Percentiles rank a stretch among this genome's conserved stretches.
Evolutionary conservation across 2,888 invertebrate species (phyloP).

Genomic region (Bruchidius siliquastri): DNA sequence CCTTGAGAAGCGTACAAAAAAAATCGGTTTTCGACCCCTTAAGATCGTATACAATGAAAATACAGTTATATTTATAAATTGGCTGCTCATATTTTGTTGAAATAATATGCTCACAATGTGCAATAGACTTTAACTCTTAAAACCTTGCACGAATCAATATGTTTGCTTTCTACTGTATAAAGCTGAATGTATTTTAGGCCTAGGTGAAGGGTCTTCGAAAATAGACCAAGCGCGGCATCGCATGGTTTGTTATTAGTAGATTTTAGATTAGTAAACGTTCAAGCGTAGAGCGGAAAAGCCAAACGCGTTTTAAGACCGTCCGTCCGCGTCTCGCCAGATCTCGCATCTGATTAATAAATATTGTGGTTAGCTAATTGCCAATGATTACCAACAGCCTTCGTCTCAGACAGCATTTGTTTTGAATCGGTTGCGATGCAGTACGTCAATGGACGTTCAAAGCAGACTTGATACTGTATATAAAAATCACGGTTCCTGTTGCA

Average conservation of each 20-base stretch:
- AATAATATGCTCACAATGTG: too few species aligned
- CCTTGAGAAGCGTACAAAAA: too few species aligned
- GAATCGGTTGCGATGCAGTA: not conserved
- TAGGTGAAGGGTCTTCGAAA: constrained; percentile 9
- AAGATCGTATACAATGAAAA: too few species aligned
- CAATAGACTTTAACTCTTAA: too few species aligned
- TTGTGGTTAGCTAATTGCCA: not conserved
- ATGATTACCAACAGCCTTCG: not conserved
- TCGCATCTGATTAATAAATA: not conserved
- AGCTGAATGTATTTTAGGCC: not conserved
- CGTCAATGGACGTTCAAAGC: not conserved
- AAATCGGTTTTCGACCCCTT: too few species aligned
- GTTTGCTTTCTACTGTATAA: not conserved
- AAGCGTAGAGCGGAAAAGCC: not conserved
- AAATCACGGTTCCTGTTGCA: not conserved
- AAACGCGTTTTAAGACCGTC: not conserved
- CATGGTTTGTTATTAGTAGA: constrained; percentile 2
- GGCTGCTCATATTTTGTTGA: too few species aligned
- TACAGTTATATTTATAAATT: too few species aligned
- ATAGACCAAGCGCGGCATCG: constrained; percentile 6
- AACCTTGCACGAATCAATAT: not conserved
- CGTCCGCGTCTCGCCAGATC: not conserved
- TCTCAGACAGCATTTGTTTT: not conserved
- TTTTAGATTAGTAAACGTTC: not conserved
- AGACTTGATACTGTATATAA: not conserved